Conservation (phyloP, 1,140 invertebrate species). For the Drosophila micromelanica region DNA sequence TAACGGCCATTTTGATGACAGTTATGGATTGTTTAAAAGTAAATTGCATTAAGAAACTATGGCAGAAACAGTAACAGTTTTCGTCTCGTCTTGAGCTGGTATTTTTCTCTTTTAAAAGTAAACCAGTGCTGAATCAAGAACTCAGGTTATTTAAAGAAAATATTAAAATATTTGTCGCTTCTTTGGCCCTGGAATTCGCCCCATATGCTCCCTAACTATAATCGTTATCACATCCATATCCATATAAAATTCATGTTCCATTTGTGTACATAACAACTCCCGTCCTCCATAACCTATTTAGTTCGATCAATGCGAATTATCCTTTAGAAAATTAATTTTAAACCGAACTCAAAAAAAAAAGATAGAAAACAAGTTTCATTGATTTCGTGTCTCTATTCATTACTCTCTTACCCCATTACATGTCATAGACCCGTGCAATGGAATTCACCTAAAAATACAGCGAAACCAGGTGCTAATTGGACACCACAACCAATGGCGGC, state of each 20-base stretch:
- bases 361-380: slow-evolving; percentile 47
- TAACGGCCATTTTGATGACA: too few species aligned
- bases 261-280: slow-evolving; percentile 58
- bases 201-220: slow-evolving; percentile 6
- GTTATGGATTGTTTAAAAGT: too few species aligned
- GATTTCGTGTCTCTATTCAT: slow-evolving; percentile 79
- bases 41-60: too few species aligned
- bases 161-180: too few species aligned
- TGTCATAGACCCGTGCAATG: slow-evolving; percentile 90
- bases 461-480: slow-evolving; percentile 91
- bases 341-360: slow-evolving; percentile 30
- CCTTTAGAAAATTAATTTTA: slow-evolving; percentile 32
- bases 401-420: slow-evolving; percentile 82
- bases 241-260: slow-evolving; percentile 57
- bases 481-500: slow-evolving; percentile 93
- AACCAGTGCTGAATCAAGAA: too few species aligned
- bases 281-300: slow-evolving; percentile 5
- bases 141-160: neutral
- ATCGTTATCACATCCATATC: slow-evolving; percentile 12
- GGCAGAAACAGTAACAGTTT: too few species aligned
- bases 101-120: too few species aligned
- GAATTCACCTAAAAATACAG: slow-evolving; percentile 93
- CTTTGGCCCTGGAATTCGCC: slow-evolving; percentile 13
- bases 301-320: slow-evolving; percentile 19
- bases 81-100: too few species aligned